A percentile compares a stretch with the other conserved stretches of the same genome.
Conservation (phyloP, 2,888 invertebrate genomes). For the Macaria notata region DNA sequence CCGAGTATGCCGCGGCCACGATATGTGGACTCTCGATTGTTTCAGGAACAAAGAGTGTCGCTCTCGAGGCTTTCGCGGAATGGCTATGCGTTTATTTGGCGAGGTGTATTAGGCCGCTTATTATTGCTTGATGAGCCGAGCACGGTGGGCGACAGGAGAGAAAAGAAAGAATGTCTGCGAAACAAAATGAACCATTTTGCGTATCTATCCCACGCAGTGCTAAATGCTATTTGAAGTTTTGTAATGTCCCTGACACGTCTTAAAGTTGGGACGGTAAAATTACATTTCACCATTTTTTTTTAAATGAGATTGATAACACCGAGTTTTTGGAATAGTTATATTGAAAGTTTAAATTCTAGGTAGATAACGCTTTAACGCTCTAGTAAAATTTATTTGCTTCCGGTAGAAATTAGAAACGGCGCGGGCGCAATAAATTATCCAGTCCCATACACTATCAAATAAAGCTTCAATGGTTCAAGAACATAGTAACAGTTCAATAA, state of each 20-base stretch:
- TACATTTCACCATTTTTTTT: no score
- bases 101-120: slow-evolving; percentile 8
- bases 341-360: no score
- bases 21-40: slow-evolving; percentile 53
- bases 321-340: no score
- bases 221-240: not conserved
- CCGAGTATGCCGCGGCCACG: slow-evolving; percentile 48
- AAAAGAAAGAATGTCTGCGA: slow-evolving; percentile 1
- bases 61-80: slow-evolving; percentile 31
- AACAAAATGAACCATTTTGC: slow-evolving; percentile 3
- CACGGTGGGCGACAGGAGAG: not conserved
- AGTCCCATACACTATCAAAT: slow-evolving; percentile 34
- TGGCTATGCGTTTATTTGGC: slow-evolving; percentile 23
- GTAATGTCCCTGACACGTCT: not conserved
- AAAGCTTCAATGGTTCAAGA: slow-evolving; percentile 46
- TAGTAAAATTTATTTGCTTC: not conserved
- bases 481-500: slow-evolving; percentile 54
- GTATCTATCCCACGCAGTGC: not conserved
- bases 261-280: no score
- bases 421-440: slow-evolving; percentile 12
- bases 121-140: slow-evolving; percentile 18
- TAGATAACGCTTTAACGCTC: no score
- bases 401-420: slow-evolving; percentile 19
- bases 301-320: no score
- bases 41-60: slow-evolving; percentile 56